These are phyloP conservation scores for Pomacea canaliculata DNA, from an alignment of 2,888 invertebrate species.

Conservation along the genomic window DNA sequence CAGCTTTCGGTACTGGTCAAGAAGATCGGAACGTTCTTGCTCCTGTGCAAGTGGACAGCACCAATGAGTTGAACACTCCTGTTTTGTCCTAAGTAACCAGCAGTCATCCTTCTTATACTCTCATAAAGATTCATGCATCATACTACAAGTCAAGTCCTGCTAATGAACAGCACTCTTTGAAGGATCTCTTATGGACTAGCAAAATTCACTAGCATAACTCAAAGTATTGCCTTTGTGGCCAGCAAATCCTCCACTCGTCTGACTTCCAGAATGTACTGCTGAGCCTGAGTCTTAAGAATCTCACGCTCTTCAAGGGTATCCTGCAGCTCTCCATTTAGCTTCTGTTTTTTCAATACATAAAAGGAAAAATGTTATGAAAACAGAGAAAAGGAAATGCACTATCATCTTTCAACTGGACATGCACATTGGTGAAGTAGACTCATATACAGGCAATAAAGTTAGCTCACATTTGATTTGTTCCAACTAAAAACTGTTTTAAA, in stretches of 20 bases:
- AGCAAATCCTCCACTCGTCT: conserved; percentile 66
- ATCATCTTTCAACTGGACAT: too few relatives aligned
- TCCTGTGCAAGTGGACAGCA: conserved; percentile 50
- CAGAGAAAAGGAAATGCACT: too few relatives aligned
- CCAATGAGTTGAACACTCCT: not conserved
- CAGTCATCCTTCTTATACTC: not conserved
- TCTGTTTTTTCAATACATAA: conserved; percentile 37
- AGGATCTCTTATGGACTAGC: not conserved
- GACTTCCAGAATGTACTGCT: conserved; percentile 69
- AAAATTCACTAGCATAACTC: too few relatives aligned
- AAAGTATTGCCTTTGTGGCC: conserved; percentile 58
- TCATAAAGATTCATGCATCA: not conserved
- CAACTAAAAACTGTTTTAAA: too few relatives aligned
- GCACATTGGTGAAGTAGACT: too few relatives aligned
- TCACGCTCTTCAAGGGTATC: conserved; percentile 66
- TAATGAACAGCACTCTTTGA: not conserved
- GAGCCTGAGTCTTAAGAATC: conserved; percentile 64
- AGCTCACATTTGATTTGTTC: too few relatives aligned
- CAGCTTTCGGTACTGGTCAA: conserved; percentile 69
- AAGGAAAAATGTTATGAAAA: too few relatives aligned
- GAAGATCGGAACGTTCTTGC: conserved; percentile 63
- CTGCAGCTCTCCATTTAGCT: conserved; percentile 63
- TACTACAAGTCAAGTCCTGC: not conserved
- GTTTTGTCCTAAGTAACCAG: too few relatives aligned
- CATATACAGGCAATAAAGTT: too few relatives aligned